Base-by-base conservation (phyloP, 2,113 vertebrate species). In the Smithornis capensis region DNA sequence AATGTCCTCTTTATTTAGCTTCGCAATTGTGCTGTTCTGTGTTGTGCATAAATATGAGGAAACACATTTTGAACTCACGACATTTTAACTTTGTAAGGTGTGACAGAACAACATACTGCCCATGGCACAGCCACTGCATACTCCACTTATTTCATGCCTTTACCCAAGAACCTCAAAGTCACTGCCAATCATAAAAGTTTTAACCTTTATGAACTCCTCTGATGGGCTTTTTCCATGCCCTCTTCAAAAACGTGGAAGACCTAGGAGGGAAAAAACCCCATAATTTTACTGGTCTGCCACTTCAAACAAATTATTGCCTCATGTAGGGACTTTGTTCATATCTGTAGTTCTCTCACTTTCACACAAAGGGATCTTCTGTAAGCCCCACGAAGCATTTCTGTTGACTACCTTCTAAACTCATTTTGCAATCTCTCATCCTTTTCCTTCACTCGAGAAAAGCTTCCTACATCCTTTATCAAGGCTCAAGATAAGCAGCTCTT, bases 1-100 rank as follows among this genome's bases (percentile, higher is more conserved):
- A 95, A 90, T 87, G 92, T 89, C 91, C 92, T 80, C 76, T 90
- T 96, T 90, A 70, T 81, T 96, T 94, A 96, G 94, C 83, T 83
- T 60, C 93, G 92, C 71, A 81, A 90, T 77, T 74, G 87, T 74
- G 64, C 52, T 77, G n/a, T 57, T 87, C 68, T 38, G 13, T 50
- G 60, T 81, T 91, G 38, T 71, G 73, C 92, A 93, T 90, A 89
- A 89, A 86, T 81, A 92, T 28, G n/a, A 93, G 60, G 56, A 92
- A 90, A 80, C 47, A 23, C 2, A 4, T 63, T 90, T 77, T 83
- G 50, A 96, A 83, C 42, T 90, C 38, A 18, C 0, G 22, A 85
- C 79, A 90, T 76, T 91, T 90, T 57, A 86, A 88, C 90, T 90
- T 80, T 59, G 55, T 55, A 90, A 83, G 52, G 52, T 70, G 52